Evolutionary conservation across 37 sponge, comb jelly and placozoan species (phyloP).

Genomic region (Cliona cf. orientalis): DNA sequence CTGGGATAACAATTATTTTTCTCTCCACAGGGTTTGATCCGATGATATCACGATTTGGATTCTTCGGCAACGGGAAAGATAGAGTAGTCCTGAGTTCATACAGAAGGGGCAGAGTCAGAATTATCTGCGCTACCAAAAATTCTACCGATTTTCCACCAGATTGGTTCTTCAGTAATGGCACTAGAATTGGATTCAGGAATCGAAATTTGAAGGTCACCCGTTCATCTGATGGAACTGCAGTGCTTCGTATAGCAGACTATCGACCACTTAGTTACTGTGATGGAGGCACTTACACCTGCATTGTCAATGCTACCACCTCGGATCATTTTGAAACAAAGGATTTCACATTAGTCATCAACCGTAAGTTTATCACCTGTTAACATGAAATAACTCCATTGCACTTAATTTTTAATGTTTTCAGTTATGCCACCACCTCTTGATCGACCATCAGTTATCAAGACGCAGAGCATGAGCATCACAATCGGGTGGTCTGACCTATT

Average conservation of each 20-base stretch:
- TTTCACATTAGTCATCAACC: slow-evolving; percentile 18
- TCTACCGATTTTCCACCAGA: not conserved
- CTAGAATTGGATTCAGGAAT: slow-evolving; percentile 5
- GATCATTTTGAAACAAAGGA: not conserved
- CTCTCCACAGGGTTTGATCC: no score
- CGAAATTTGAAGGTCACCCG: slow-evolving; percentile 23
- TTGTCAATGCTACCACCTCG: not conserved
- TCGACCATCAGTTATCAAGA: not conserved
- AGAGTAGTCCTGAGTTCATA: not conserved
- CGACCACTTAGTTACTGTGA: not conserved
- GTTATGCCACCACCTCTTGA: slow-evolving; percentile 10
- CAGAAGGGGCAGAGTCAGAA: not conserved
- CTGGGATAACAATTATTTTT: no score
- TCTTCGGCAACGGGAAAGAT: slow-evolving; percentile 24
- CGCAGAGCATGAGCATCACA: not conserved
- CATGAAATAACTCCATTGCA: not conserved
- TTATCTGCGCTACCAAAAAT: slow-evolving; percentile 21
- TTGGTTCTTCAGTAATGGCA: slow-evolving; percentile 36
- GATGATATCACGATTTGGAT: no score
- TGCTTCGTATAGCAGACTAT: slow-evolving; percentile 11
- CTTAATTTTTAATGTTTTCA: no score
- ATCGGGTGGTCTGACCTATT: slow-evolving; percentile 9
- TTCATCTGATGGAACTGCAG: slow-evolving; percentile 28
- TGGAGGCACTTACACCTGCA: slow-evolving; percentile 28
- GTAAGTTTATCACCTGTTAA: slow-evolving; percentile 50